Percentiles rank a stretch among this genome's conserved stretches.
Conservation (phyloP, 2,888 invertebrate species). For the Diplazon laetatorius region DNA sequence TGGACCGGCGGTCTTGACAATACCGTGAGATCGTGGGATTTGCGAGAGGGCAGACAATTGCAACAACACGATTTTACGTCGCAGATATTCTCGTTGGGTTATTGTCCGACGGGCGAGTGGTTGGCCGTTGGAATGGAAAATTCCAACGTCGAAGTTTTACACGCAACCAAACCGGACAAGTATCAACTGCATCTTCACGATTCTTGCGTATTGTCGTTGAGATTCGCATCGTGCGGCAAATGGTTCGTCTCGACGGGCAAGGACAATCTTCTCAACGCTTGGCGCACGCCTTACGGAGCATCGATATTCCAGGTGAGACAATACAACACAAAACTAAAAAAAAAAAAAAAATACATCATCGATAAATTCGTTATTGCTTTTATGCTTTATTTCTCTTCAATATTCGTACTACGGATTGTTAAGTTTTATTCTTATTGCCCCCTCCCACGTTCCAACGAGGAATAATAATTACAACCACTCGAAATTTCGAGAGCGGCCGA, state of each 20-base stretch:
- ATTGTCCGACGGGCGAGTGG: conserved; percentile 98
- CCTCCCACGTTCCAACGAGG: background rate
- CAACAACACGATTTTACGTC: conserved; percentile 97
- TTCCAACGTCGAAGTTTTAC: conserved; percentile 96
- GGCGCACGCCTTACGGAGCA: conserved; percentile 97
- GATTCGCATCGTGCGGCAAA: conserved; percentile 96
- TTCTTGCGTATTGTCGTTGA: conserved; percentile 95
- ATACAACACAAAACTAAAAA: conserved; percentile 5
- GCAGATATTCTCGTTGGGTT: conserved; percentile 96
- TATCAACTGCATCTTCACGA: conserved; percentile 98
- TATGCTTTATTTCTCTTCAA: too few relatives aligned
- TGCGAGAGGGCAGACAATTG: conserved; percentile 94
- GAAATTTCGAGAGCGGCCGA: conserved; percentile 11
- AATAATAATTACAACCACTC: conserved; percentile 18
- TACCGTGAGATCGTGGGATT: conserved; percentile 96
- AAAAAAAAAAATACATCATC: background rate
- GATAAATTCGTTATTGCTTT: too few relatives aligned
- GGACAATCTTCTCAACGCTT: conserved; percentile 97
- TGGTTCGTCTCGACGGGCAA: conserved; percentile 98
- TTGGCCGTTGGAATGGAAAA: conserved; percentile 98
- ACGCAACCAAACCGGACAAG: conserved; percentile 95
- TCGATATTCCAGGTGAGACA: conserved; percentile 94
- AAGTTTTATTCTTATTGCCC: background rate
- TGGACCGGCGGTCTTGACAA: conserved; percentile 98
- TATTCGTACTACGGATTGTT: too few relatives aligned